These are phyloP conservation scores for Zeuzera pyrina DNA, from an alignment of 2,888 invertebrate species.

Conservation along the genomic window DNA sequence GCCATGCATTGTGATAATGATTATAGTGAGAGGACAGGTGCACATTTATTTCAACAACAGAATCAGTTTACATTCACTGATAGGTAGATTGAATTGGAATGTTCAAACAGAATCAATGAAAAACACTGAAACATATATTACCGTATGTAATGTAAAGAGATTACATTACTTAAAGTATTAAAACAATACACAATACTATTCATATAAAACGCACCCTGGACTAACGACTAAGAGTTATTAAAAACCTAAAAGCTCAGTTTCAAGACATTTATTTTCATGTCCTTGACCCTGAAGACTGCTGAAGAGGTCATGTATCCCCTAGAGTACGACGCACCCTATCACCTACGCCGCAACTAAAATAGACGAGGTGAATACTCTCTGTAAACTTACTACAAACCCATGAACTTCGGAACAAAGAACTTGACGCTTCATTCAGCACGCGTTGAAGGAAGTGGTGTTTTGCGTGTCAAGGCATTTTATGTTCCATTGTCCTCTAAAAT, in stretches of 20 bases:
- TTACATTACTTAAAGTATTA: no score
- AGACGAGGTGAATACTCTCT: slow-evolving; percentile 53
- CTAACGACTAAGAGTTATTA: no score
- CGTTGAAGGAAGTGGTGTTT: background rate
- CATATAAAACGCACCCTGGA: no score
- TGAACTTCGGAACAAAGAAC: slow-evolving; percentile 31
- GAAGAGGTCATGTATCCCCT: slow-evolving; percentile 22
- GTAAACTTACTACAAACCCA: slow-evolving; percentile 22
- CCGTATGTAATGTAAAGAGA: no score
- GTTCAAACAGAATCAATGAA: no score
- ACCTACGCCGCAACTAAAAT: slow-evolving; percentile 56
- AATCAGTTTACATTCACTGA: slow-evolving; percentile 2
- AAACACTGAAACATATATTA: no score
- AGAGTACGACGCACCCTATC: slow-evolving; percentile 54
- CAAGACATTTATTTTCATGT: slow-evolving; percentile 15
- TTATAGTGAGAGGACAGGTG: slow-evolving; percentile 31
- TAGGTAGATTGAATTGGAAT: slow-evolving; percentile 8
- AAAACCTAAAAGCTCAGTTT: no score
- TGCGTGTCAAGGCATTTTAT: background rate
- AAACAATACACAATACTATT: no score
- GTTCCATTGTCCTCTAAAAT: background rate
- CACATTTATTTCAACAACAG: slow-evolving; percentile 7
- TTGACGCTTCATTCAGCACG: slow-evolving; percentile 4
- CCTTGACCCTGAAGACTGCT: slow-evolving; percentile 24
- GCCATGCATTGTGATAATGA: slow-evolving; percentile 39